phyloP scores from a whole-genome alignment of 2,113 vertebrate genomes.

The Cryptoleucopteryx plumbea region DNA sequence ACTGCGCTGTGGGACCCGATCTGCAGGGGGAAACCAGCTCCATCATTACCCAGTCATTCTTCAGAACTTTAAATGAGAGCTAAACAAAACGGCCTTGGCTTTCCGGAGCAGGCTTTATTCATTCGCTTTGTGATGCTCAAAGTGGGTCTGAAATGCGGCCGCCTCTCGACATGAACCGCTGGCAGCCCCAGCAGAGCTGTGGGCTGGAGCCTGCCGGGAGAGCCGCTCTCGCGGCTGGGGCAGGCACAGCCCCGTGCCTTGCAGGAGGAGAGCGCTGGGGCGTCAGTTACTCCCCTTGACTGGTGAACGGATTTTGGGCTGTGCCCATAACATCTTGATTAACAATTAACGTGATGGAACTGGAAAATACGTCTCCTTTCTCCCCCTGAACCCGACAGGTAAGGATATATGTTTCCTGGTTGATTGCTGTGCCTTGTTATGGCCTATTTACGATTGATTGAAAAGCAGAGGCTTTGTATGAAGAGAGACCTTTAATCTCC shows the following conservation, averaged over 20 bases:
- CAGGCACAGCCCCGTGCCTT: neutral
- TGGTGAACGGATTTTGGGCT: neutral
- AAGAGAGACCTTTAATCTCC: constrained; percentile 49
- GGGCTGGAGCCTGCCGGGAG: neutral
- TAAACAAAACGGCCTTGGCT: neutral
- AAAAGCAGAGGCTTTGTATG: constrained; percentile 44
- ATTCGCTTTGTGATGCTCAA: neutral
- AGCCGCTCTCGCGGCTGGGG: neutral
- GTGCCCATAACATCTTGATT: neutral
- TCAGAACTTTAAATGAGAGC: neutral
- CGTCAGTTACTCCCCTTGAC: neutral
- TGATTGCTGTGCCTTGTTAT: constrained; percentile 32
- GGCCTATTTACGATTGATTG: constrained; percentile 14
- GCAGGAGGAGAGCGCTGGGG: neutral
- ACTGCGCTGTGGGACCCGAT: neutral
- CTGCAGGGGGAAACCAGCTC: neutral
- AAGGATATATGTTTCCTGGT: neutral
- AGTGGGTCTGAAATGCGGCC: neutral
- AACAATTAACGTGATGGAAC: neutral
- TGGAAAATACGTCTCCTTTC: neutral
- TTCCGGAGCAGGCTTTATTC: constrained; percentile 13
- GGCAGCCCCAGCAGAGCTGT: neutral
- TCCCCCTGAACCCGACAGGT: neutral
- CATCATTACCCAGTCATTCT: constrained; percentile 40
- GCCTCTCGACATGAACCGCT: rapidly evolving